Evolutionary conservation across 2,797 vertebrate species (phyloP), one percentile per base, ranked within the genome.

Genomic region (Etheostoma nigrum): DNA sequence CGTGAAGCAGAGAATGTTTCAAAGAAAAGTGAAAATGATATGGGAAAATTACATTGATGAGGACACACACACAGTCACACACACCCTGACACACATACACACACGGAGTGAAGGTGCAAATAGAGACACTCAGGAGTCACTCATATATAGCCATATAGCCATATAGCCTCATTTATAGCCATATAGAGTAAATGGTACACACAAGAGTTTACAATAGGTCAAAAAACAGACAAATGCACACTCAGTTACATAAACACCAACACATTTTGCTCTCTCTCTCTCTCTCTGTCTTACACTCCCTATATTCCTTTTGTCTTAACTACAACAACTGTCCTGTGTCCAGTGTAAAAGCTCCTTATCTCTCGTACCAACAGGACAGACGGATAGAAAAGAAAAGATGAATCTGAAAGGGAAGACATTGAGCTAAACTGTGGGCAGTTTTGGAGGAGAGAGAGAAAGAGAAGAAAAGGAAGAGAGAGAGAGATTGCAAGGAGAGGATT

Each of bases 11-110:
- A 69, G 52, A 61, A 65, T 69, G 85, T 90, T 84, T 83, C 81
- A 79, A 81, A 74, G 51, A 82, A 82, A 87, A 84, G 72, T 77
- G 79, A 81, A 86, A 86, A 88, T 83, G 61, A 82, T 76, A 65
- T 2, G 48, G 30, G 53, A 23, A 73, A 59, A 86, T 78, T 47
- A 73, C 68, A 74, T 19, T 64, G 44, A 25, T 7, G 49, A 59
- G 54, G 66, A 53, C 67, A 30, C 82, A 81, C 84, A 80, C 76
- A 82, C 58, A 66, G 23, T 72, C n/a, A 67, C 18, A 62, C 21
- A 60, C 15, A 68, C 74, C 70, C 49, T 21, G 25, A 70, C 0
- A 54, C 44, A 57, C 19, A 59, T 51, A 70, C 0, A 55, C 44
- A 58, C 19, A 59, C 40, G 45, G 11, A 64, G 19, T 5, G 18